Percentiles rank a stretch among this genome's conserved stretches.
These are phyloP conservation scores for Tetramorium parvispinum DNA, from an alignment of 1,140 invertebrate genomes.

Conservation along the genomic window DNA sequence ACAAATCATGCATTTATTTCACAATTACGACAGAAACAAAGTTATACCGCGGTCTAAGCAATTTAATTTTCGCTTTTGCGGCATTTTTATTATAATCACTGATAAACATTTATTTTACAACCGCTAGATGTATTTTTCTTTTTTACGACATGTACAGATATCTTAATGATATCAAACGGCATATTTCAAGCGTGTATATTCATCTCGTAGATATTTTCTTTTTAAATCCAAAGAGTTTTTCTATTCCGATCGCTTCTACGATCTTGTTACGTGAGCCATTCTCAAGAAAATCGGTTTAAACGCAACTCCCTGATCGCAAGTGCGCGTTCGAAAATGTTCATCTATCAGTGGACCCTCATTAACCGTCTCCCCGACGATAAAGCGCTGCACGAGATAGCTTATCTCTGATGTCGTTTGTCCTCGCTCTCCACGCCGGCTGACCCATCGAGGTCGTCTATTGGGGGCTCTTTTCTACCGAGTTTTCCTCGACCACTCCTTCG, in stretches of 20 bases:
- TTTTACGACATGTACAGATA: background rate
- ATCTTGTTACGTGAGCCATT: background rate
- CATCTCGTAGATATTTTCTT: background rate
- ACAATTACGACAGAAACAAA: background rate
- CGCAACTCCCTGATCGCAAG: slow-evolving; percentile 1
- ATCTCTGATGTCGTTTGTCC: slow-evolving; percentile 71
- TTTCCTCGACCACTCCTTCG: slow-evolving; percentile 24
- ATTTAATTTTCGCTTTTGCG: background rate
- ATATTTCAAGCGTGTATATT: background rate
- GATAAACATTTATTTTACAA: slow-evolving; percentile 9
- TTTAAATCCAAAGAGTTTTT: slow-evolving; percentile 16
- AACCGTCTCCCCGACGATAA: slow-evolving; percentile 75
- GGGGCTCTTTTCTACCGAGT: slow-evolving; percentile 53
- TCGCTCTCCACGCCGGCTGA: slow-evolving; percentile 56
- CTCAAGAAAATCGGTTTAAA: background rate
- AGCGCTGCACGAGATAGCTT: slow-evolving; percentile 77
- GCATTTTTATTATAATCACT: background rate
- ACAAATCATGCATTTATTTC: slow-evolving; percentile 12
- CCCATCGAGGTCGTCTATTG: slow-evolving; percentile 63
- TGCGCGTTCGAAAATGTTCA: slow-evolving; percentile 59
- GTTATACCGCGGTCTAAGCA: background rate
- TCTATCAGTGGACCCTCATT: slow-evolving; percentile 78
- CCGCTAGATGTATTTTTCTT: background rate
- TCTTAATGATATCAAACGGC: background rate
- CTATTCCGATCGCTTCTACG: too few relatives aligned